These are phyloP conservation scores for Eilema depressum DNA, from an alignment of 2,888 invertebrate species.

Conservation along the genomic window DNA sequence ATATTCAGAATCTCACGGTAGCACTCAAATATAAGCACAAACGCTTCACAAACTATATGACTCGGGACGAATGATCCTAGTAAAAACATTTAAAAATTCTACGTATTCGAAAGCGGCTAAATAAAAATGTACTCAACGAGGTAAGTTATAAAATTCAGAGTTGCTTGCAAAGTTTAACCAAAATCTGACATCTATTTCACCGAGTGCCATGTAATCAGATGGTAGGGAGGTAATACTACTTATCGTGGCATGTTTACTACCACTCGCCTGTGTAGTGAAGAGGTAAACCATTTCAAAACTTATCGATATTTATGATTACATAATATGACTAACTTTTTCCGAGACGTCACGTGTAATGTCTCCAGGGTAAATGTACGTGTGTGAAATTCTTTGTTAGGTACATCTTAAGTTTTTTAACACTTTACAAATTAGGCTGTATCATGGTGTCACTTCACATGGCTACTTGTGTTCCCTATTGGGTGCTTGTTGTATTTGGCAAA, in stretches of 20 bases:
- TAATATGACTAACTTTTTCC: too few species aligned
- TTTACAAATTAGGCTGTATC: too few species aligned
- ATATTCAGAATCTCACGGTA: not conserved
- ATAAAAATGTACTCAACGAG: not conserved
- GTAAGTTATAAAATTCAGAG: slow-evolving; percentile 19
- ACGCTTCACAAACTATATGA: not conserved
- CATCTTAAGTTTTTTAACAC: too few species aligned
- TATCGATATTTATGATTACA: slow-evolving; percentile 35
- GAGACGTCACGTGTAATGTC: too few species aligned
- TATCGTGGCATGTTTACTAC: slow-evolving; percentile 70
- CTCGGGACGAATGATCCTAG: not conserved
- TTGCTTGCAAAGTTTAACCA: slow-evolving; percentile 16
- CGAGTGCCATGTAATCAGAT: slow-evolving; percentile 46
- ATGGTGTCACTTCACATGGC: too few species aligned
- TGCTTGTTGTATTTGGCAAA: too few species aligned
- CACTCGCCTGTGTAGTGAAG: slow-evolving; percentile 66
- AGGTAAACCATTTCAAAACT: slow-evolving; percentile 30
- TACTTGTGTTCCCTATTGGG: too few species aligned
- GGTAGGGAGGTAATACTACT: slow-evolving; percentile 66
- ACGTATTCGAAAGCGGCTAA: not conserved
- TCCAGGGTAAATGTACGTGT: too few species aligned
- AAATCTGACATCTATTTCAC: slow-evolving; percentile 43
- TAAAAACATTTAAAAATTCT: not conserved
- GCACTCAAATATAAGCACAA: not conserved
- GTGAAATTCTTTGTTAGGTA: too few species aligned